Base-by-base conservation (phyloP, 2,888 invertebrate species). In the Tenthredo distinguenda region DNA sequence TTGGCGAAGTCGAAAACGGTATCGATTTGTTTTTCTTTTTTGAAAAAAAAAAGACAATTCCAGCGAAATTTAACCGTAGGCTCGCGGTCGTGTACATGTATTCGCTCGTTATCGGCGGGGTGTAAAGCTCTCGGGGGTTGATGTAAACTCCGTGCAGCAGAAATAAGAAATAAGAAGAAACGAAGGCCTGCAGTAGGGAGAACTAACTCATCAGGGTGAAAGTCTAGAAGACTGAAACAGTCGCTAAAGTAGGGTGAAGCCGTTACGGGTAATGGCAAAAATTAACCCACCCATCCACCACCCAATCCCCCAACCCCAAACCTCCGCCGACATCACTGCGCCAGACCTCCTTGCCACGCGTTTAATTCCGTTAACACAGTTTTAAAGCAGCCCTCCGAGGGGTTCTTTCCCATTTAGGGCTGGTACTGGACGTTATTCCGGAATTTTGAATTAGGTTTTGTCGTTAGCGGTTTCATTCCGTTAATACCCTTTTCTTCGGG, bases 121-220 rank as follows among this genome's bases (percentile, higher is more conserved):
- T 26, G 72, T 74, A n/a, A 77, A 55, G 21, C 9, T 55, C 50
- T 26, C 15, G 47, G 6, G 7, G 31, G 31, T 9, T 15, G 40
- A 18, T 7, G 15, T 40, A 71, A 77, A 31, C 9, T 50, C 21
- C 15, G 18, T 31, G 50, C 31, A 55, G 31, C 37, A 77, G 55
- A 55, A 77, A 18, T 18, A 34, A 21, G 43, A 50, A 77, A 31
- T 18, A 50, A 18, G 47, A 77, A 55, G 81, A 40, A 81, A 40
- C 81, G 37, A 40, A 47, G 55, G 37, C 37, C 62, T 21, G 81
- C 15, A 37, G 77, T 55, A 31, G 37, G n/a, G 81, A 65, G 62
- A 81, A 81, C 88, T 90, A 88, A 87, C 88, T 90, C 90, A 90
- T 90, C 90, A 88, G 87, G 88, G 85, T 90, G 90, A 90, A 89